Evolutionary conservation across 1,140 invertebrate genomes (phyloP).

Genomic region (Frieseomelitta varia): DNA sequence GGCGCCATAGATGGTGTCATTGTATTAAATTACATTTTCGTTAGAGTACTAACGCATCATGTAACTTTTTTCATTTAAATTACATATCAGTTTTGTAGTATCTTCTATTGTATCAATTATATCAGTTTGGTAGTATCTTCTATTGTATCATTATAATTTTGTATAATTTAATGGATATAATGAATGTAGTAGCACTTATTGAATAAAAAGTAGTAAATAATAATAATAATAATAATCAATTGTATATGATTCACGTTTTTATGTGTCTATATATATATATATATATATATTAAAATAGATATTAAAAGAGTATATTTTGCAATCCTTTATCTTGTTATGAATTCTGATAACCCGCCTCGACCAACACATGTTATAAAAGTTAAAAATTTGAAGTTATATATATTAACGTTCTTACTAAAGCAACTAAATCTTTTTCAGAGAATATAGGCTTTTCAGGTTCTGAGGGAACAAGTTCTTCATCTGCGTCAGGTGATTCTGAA

Average conservation of each 20-base stretch:
- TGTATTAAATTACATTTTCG: not conserved
- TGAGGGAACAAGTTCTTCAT: constrained; percentile 67
- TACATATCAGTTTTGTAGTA: not conserved
- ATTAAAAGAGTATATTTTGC: not conserved
- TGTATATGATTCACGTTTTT: not conserved
- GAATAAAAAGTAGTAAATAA: not conserved
- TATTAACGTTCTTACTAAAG: constrained; percentile 78
- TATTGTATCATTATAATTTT: not conserved
- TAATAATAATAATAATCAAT: not conserved
- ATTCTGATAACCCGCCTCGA: not conserved
- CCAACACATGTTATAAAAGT: not conserved
- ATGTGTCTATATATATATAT: not conserved
- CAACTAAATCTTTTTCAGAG: constrained; percentile 84
- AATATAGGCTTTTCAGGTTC: constrained; percentile 84
- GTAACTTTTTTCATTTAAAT: not conserved
- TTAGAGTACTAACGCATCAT: not conserved
- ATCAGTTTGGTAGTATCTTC: not conserved
- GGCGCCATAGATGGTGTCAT: not conserved
- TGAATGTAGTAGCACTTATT: not conserved
- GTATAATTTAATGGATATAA: not conserved
- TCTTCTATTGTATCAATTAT: not conserved
- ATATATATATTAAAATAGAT: not conserved
- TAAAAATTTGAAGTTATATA: not conserved
- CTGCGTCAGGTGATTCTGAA: constrained; percentile 74
- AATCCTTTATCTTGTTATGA: not conserved